Evolutionary conservation across 2,888 invertebrate species (phyloP).

Genomic region (Dioctria rufipes): DNA sequence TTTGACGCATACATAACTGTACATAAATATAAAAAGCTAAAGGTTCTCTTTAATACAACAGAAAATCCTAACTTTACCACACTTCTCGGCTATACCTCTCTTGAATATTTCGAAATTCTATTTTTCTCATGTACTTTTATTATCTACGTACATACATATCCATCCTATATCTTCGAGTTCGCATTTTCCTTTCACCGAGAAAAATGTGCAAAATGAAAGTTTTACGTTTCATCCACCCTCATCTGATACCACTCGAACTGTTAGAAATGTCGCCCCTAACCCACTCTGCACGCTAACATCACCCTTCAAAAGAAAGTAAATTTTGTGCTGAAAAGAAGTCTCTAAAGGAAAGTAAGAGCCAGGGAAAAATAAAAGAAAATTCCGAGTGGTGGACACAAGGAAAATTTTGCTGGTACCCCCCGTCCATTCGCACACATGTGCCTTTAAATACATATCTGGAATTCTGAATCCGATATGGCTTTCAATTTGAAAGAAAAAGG

Average conservation of each 20-base stretch:
- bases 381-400: conserved; percentile 33
- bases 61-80: conserved; percentile 26
- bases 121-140: conserved; percentile 4
- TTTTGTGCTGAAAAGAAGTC: conserved; percentile 25
- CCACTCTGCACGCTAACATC: background rate
- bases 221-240: conserved; percentile 30
- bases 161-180: conserved; percentile 19
- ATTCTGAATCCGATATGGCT: conserved; percentile 2
- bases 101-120: conserved; percentile 35
- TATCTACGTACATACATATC: background rate
- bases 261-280: background rate
- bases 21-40: conserved; percentile 8
- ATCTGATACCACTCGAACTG: background rate
- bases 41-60: conserved; percentile 3
- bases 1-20: background rate
- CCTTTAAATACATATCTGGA: conserved; percentile 7
- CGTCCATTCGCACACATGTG: conserved; percentile 20
- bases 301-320: conserved; percentile 32
- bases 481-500: conserved; percentile 41
- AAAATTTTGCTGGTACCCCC: conserved; percentile 25
- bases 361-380: conserved; percentile 30
- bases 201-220: conserved; percentile 49
- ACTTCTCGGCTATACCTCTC: conserved; percentile 26
- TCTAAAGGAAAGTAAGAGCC: conserved; percentile 35
- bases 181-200: conserved; percentile 26